Evolutionary conservation across 2,888 invertebrate species (phyloP), one percentile per base, ranked within the genome.

Genomic region (Brachyptera risi): DNA sequence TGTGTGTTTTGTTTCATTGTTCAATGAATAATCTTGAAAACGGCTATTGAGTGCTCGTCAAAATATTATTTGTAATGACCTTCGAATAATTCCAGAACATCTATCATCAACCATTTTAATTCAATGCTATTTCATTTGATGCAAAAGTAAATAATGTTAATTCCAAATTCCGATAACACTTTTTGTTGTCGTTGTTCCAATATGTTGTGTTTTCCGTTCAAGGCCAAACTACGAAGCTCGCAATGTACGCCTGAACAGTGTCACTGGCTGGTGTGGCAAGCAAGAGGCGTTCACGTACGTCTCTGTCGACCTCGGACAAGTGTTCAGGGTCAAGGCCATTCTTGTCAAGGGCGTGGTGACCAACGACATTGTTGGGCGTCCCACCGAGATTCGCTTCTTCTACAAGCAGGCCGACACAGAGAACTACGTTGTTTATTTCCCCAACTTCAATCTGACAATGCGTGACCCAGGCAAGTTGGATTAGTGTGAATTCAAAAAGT

Each of bases 211-310:
- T n/a, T n/a, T n/a, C n/a, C n/a, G n/a, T n/a, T n/a, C n/a, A n/a
- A 73, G 75, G 71, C 92, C 92, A 23, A 94, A 94, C 71, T 94
- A 94, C 72, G 93, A 94, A 80, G 92, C 93, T 0, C 87, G 80
- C 73, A 93, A 95, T 71, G 87, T 95, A 11, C 82, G 95, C 27
- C 77, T 96, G 35, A 94, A 93, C 73, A 94, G 95, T 0, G 94
- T 93, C 2, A 95, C 95, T 49, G 95, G 95, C 17, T 96, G 95
- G 95, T 95, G 95, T 75, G 93, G 93, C n/a, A 95, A 94, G 71
- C 91, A 92, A 77, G 96, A 96, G 78, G 91, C 95, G 0, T 96
- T 96, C 71, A 96, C 96, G 0, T 96, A 96, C 70, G 92, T 96
- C 5, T 95, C 92, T 71, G 95, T 97, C 0, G 96, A 97, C 75